Percentiles rank a stretch among this genome's conserved stretches.
phyloP scores from a whole-genome alignment of 2,888 invertebrate genomes.

The Caenorhabditis sulstoni region DNA sequence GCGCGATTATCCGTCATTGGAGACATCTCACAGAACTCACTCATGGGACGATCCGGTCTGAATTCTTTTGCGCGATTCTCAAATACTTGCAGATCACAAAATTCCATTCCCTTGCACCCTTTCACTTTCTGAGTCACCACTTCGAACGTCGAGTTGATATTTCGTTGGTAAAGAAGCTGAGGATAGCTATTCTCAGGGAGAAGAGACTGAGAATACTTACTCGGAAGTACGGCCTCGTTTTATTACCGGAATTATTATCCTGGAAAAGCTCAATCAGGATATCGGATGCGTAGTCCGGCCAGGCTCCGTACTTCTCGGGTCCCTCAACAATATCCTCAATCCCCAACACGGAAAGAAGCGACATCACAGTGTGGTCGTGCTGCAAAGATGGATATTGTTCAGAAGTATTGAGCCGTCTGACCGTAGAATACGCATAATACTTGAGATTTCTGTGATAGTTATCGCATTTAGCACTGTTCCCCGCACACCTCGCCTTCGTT shows the following conservation, averaged over 20 bases:
- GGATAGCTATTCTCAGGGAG: too few relatives aligned
- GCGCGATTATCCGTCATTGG: slow-evolving; percentile 19
- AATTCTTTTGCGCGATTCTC: slow-evolving; percentile 36
- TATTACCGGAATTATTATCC: background rate
- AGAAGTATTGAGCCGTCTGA: background rate
- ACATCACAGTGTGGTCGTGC: slow-evolving; percentile 46
- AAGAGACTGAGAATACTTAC: too few relatives aligned
- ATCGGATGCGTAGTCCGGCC: slow-evolving; percentile 44
- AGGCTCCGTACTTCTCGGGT: slow-evolving; percentile 28
- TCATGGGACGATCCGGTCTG: slow-evolving; percentile 36
- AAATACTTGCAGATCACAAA: slow-evolving; percentile 26
- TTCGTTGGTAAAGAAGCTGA: slow-evolving; percentile 27
- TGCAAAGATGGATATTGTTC: slow-evolving; percentile 1
- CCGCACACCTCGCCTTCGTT: slow-evolving; percentile 27
- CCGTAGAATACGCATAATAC: slow-evolving; percentile 48
- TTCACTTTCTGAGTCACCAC: slow-evolving; percentile 24
- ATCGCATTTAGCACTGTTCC: slow-evolving; percentile 30
- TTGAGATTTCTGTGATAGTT: slow-evolving; percentile 20
- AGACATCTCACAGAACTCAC: slow-evolving; percentile 21
- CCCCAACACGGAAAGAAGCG: slow-evolving; percentile 29
- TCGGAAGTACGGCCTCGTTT: slow-evolving; percentile 21
- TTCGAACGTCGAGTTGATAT: slow-evolving; percentile 20
- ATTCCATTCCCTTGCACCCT: slow-evolving; percentile 18
- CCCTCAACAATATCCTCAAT: slow-evolving; percentile 29
- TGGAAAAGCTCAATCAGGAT: slow-evolving; percentile 39